Conservation (phyloP, 2,888 invertebrate species). For the Diaperis boleti region DNA sequence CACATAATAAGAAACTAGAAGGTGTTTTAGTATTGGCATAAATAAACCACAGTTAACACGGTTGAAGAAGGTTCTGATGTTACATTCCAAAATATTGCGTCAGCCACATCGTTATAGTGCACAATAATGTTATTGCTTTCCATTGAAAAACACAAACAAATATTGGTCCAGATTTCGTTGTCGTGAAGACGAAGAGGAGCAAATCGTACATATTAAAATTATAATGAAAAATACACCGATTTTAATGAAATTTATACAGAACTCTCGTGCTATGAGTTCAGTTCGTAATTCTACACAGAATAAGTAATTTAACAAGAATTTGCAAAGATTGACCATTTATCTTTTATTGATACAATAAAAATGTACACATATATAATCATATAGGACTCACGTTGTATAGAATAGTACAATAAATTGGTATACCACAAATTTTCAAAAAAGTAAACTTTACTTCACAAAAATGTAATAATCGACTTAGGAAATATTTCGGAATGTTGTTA, state of each 20-base stretch:
- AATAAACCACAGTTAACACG: neutral
- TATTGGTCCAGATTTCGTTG: too few relatives aligned
- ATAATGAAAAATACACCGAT: too few relatives aligned
- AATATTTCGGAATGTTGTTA: constrained; percentile 24
- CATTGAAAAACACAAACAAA: too few relatives aligned
- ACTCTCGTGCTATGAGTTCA: too few relatives aligned
- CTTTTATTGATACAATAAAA: constrained; percentile 28
- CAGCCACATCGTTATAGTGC: neutral
- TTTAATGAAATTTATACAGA: too few relatives aligned
- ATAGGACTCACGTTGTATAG: constrained; percentile 19
- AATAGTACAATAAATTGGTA: constrained; percentile 34
- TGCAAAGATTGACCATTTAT: constrained; percentile 1
- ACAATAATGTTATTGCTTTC: neutral
- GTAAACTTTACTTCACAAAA: constrained; percentile 27
- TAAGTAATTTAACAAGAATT: too few relatives aligned
- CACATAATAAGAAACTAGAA: too few relatives aligned
- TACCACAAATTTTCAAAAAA: constrained; percentile 29
- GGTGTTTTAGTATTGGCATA: too few relatives aligned
- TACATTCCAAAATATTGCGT: constrained; percentile 3
- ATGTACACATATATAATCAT: too few relatives aligned
- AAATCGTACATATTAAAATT: too few relatives aligned
- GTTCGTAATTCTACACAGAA: too few relatives aligned
- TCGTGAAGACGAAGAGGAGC: too few relatives aligned
- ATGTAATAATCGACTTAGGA: constrained; percentile 33
- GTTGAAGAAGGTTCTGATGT: neutral